Base-by-base conservation (phyloP, 2,113 vertebrate genomes). In the Sapajus apella region DNA sequence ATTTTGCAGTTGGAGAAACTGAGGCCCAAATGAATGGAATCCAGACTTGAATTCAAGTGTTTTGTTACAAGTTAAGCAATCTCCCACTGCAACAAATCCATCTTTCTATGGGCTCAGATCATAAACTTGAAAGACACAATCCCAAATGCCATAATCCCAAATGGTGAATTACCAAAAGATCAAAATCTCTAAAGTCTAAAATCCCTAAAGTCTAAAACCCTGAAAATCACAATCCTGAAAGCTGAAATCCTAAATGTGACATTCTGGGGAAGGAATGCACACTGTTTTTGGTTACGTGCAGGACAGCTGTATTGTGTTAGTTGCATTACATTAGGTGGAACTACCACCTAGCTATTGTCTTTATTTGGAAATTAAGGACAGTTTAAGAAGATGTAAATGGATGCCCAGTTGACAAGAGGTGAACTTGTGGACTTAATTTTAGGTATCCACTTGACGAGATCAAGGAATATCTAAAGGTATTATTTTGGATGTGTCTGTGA, bases 41-140 rank as follows among this genome's bases (percentile, higher is more conserved):
- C 70, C 14, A 17, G 40, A 55, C 30, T 66, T 61, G 58, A 70
- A 32, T 80, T 40, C 56, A 20, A 45, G 27, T 30, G 87, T 61
- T 64, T 12, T 0, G 11, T 27, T n/a, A 0, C 50, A 23, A 21
- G 3, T 5, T 61, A 20, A 10, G 35, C 16, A 5, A 3, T 68
- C 73, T 86, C 50, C 18, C 8, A 32, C 9, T 12, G 2, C 0
- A 2, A 30, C 43, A 75, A 70, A 32, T 35, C 50, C 23, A 45
- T 20, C 50, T 56, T 84, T 43, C 89, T 88, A 0, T 17, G 40
- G 47, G 75, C 17, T 32, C 9, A 43, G 27, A 47, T 47, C 43
- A 47, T 47, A 9, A 47, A 47, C 43, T 30, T 47, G 43, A 77
- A 18, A 77, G 43, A 47, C 25, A 18, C 7, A 47, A 18, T 47